Base-by-base conservation (phyloP, 2,888 invertebrate genomes). In the Diarsia mendica region DNA sequence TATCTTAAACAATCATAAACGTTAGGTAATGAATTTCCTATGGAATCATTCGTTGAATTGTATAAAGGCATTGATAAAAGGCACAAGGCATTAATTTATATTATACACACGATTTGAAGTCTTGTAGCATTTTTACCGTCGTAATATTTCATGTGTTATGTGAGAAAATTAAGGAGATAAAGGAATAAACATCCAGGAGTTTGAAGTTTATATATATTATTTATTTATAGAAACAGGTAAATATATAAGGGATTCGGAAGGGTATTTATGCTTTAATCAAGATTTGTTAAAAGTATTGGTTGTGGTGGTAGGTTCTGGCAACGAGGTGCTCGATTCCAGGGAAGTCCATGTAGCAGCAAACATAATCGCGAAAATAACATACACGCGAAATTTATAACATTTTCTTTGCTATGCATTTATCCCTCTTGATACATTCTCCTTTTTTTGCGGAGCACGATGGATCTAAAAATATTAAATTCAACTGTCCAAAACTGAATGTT, bases 301-400 rank as follows among this genome's bases (percentile, higher is more conserved):
- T 39, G 39, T 39, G 39, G 39, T 5, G 39, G 39, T 39, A 39
- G 39, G 4, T 51, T 51, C 46, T 11, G 64, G 75, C 11, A 48
- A 49, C 39, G 20, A 58, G 28, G 83, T 80, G 68, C 51, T 44
- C 0, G 1, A 20, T 6, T 67, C 67, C 8, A 39, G 39, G 39
- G 0, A n/a, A 0, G 0, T 88, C 87, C 49, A 89, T 86, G 46
- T 94, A 95, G 77, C 95, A 95, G 77, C 95, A 95, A 13, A 95
- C 95, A 18, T 92, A 83, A 73, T 94, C 94, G 0, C 86, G 85
- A 3, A 66, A 71, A 77, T 94, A 94, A 77, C 94, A 95, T 0
- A 87, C 69, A 0, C 93, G 90, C 0, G 94, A 89, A 44, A 94
- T 85, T 71, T 95, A 94, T 0, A 93, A 72, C 90, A 92, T 90